phyloP scores from a whole-genome alignment of 2,888 invertebrate species.

The Drosophila lutescens region DNA sequence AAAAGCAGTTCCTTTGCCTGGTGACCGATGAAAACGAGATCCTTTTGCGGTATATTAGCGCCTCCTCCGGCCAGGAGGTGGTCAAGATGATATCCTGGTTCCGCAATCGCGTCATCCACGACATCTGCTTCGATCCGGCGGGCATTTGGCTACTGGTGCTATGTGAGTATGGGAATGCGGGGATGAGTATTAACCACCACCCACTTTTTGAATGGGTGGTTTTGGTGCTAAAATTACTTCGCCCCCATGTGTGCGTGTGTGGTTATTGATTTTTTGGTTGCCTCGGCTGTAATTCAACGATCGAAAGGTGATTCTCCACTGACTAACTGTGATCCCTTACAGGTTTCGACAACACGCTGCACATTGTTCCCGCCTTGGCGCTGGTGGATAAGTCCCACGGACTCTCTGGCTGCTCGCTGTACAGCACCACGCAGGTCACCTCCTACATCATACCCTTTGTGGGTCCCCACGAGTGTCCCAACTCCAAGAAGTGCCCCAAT shows the following conservation, averaged over 20 bases:
- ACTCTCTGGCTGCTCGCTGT: slow-evolving; percentile 71
- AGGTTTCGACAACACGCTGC: slow-evolving; percentile 84
- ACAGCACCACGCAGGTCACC: slow-evolving; percentile 83
- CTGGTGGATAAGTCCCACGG: slow-evolving; percentile 81
- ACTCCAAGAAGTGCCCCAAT: slow-evolving; percentile 84
- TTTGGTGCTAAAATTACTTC: slow-evolving; percentile 56
- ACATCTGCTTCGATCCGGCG: slow-evolving; percentile 93
- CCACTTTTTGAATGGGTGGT: slow-evolving; percentile 4
- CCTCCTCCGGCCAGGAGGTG: slow-evolving; percentile 77
- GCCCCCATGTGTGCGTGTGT: slow-evolving; percentile 43
- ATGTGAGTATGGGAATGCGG: slow-evolving; percentile 72
- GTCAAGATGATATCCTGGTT: slow-evolving; percentile 84
- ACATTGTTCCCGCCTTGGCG: slow-evolving; percentile 83
- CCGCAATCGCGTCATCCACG: slow-evolving; percentile 85
- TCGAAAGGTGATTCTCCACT: slow-evolving; percentile 35
- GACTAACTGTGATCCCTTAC: slow-evolving; percentile 51
- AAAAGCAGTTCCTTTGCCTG: slow-evolving; percentile 83
- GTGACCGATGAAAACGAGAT: slow-evolving; percentile 84
- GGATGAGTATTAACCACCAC: neutral
- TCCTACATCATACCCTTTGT: slow-evolving; percentile 84
- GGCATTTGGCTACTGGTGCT: slow-evolving; percentile 86
- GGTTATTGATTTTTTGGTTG: slow-evolving; percentile 70
- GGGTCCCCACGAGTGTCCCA: slow-evolving; percentile 84
- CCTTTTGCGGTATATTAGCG: slow-evolving; percentile 82
- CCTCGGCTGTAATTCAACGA: slow-evolving; percentile 68